Evolutionary conservation across 2,797 vertebrate species (phyloP).

Genomic region (Danio tinwini): DNA sequence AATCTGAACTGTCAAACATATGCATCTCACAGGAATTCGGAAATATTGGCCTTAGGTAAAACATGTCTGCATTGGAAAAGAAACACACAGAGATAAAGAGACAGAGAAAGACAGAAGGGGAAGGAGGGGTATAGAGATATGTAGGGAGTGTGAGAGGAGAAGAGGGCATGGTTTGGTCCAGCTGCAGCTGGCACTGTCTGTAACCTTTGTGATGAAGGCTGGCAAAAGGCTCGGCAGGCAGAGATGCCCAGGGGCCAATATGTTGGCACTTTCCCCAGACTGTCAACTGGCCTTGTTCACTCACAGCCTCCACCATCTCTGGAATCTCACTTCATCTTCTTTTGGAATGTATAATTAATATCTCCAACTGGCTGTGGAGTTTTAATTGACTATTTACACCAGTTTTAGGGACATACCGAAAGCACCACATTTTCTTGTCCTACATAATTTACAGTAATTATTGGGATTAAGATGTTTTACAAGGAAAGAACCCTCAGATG

Average conservation of each 20-base stretch:
- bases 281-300: constrained; percentile 56
- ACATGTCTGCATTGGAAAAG: constrained; percentile 1
- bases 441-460: constrained; percentile 33
- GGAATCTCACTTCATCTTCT: constrained; percentile 58
- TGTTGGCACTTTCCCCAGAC: constrained; percentile 58
- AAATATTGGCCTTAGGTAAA: constrained; percentile 24
- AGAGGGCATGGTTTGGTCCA: constrained; percentile 52
- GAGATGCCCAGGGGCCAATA: constrained; percentile 58
- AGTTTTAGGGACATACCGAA: constrained; percentile 50
- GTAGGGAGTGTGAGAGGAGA: constrained; percentile 27
- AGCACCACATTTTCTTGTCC: constrained; percentile 42
- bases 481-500: background rate
- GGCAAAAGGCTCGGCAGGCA: constrained; percentile 56
- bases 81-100: constrained; percentile 11
- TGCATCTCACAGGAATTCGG: background rate
- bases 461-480: constrained; percentile 39
- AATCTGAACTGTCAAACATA: background rate
- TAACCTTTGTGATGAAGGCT: constrained; percentile 58
- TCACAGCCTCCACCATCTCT: constrained; percentile 54
- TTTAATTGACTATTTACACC: constrained; percentile 59
- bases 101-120: constrained; percentile 14
- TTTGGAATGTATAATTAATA: constrained; percentile 62
- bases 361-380: constrained; percentile 52
- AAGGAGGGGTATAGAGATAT: constrained; percentile 13
- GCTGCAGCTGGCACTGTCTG: constrained; percentile 60